Base-by-base conservation (phyloP, 2,888 invertebrate genomes). In the Shargacucullia verbasci region DNA sequence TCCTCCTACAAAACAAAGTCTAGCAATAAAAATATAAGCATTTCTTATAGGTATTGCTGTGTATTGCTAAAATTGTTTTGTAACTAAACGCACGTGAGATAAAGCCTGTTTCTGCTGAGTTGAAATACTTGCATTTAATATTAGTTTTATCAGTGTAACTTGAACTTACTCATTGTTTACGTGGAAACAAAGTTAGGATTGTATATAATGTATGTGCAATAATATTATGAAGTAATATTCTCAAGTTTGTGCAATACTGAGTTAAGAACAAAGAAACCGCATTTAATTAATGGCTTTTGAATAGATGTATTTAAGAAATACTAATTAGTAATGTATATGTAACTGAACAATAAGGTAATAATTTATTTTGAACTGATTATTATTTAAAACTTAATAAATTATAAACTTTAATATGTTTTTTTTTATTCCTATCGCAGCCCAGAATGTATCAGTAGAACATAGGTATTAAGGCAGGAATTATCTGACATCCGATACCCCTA, bases 41-140 rank as follows among this genome's bases (percentile, higher is more conserved):
- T 33, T 33, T 33, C 33, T 1, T 33, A 7, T 29, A 29, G 3
- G n/a, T 33, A 14, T 14, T 14, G 8, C 37, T 37, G 9, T 56
- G 12, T 40, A 57, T 31, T 44, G 44, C 57, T 47, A 43, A 14
- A 58, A 62, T 41, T 10, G 10, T 59, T 48, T 44, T 12, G 52
- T 63, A 52, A 63, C 15, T 0, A 2, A 9, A 48, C 39, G 10
- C 35, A 7, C 63, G 59, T 45, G 59, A 35, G 64, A 64, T 64
- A 59, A 14, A n/a, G 44, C 35, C 2, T 9, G 44, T 64, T 55
- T 60, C 12, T 25, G 59, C 25, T 14, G 31, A 39, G 2, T 11
- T 52, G 34, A 34, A 60, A 60, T 35, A 50, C 15, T 29, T 33
- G 5, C 12, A 62, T 62, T 61, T 53, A 31, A 48, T 9, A 66